Base-by-base conservation (phyloP, 2,797 vertebrate species). In the Poecile montanus region DNA sequence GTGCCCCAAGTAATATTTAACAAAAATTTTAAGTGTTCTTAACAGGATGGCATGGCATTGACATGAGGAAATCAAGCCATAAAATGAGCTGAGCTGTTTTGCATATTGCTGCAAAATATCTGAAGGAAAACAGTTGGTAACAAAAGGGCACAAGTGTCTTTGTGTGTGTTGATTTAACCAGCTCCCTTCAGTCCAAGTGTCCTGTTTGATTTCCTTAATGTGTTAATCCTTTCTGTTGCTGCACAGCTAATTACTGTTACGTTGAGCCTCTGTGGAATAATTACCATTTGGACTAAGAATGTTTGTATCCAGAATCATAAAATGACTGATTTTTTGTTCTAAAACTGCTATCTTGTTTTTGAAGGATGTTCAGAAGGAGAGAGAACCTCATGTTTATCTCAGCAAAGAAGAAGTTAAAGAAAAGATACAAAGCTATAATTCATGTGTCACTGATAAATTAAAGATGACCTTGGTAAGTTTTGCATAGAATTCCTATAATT, bases 351-450 rank as follows among this genome's bases (percentile, higher is more conserved):
- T 51, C 80, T 32, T 97, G 72, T 87, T 97, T 89, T 97, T 73
- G 48, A 97, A 99, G 99, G 99, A 99, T 99, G 99, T 98, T 97
- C 98, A 99, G 97, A 99, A 99, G 96, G 98, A 99, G 94, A 97
- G 97, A 91, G 99, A 98, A 96, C 92, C 98, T 68, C 98, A 98
- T 36, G 98, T 97, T 60, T 98, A 98, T 97, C 98, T 99, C 98
- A 99, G 98, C 97, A 97, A 98, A 90, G 99, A 99, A 97, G 99
- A 99, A 95, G 98, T 99, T 98, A 96, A 98, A 95, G 98, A 98
- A 96, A 99, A 98, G 97, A 97, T 99, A 84, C 98, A 99, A 83
- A 97, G 97, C 68, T 99, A 99, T 98, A 99, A 99, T 97, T 92
- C 96, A 47, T 97, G 98, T 78, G 99, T 99, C 86, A 98, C 96